Evolutionary conservation across 2,888 invertebrate genomes (phyloP).

Genomic region (Pristionchus maxplancki): DNA sequence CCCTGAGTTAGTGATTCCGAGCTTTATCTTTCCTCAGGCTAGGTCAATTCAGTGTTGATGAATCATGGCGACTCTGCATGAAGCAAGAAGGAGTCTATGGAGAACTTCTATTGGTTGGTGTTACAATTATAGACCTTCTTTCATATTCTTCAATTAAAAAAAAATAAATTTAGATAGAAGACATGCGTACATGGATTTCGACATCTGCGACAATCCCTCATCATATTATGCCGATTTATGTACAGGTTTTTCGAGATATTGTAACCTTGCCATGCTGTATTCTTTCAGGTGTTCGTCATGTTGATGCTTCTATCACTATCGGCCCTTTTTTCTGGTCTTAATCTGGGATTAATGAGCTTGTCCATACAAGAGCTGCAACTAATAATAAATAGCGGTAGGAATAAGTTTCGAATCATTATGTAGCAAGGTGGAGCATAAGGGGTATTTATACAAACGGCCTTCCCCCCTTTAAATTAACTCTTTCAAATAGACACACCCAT

Average conservation of each 20-base stretch:
- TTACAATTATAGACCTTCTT: not conserved
- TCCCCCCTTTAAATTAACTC: too few species aligned
- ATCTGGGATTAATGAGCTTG: conserved; percentile 94
- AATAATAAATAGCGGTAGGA: conserved; percentile 67
- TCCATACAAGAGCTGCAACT: conserved; percentile 81
- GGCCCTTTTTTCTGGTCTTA: conserved; percentile 95
- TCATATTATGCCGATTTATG: conserved; percentile 66
- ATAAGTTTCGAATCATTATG: not conserved
- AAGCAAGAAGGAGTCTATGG: conserved; percentile 60
- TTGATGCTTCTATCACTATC: conserved; percentile 88
- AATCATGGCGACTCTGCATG: conserved; percentile 67
- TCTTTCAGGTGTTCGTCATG: conserved; percentile 81
- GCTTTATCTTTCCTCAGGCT: not conserved
- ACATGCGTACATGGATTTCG: conserved; percentile 69
- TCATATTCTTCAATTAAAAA: too few species aligned
- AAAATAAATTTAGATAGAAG: conserved; percentile 59
- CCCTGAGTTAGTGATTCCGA: conserved; percentile 60
- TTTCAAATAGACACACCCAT: not conserved
- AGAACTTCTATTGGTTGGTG: conserved; percentile 61
- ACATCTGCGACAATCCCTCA: conserved; percentile 61
- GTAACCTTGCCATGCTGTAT: not conserved
- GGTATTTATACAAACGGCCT: not conserved
- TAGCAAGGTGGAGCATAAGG: too few species aligned
- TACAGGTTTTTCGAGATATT: conserved; percentile 54
- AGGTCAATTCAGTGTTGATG: conserved; percentile 59